Conservation (phyloP, 2,113 vertebrate species). For the Oreochromis aureus region DNA sequence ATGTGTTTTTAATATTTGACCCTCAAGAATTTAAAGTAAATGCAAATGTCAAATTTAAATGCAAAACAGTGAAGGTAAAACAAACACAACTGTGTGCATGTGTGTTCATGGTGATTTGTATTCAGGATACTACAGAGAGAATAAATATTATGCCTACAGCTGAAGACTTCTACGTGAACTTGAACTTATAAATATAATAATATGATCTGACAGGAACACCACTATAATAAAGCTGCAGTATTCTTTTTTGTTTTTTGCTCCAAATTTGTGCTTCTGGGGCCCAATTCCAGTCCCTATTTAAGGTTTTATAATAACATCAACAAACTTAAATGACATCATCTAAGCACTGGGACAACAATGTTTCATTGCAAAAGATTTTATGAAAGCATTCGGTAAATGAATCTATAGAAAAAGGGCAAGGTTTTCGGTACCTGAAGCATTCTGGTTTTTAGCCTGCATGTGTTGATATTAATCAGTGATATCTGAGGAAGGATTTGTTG, state of each 20-base stretch:
- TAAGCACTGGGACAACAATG: background rate
- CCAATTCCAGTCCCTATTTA: background rate
- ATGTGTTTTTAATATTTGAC: background rate
- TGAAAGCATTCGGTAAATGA: background rate
- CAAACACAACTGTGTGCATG: background rate
- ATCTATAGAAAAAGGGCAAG: background rate
- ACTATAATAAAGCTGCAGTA: background rate
- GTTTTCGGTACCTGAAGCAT: background rate
- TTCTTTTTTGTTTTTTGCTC: background rate
- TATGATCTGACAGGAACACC: background rate
- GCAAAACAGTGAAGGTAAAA: background rate
- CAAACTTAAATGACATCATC: background rate
- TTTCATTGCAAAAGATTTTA: background rate
- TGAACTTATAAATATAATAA: background rate
- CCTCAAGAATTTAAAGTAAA: background rate
- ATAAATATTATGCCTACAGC: background rate
- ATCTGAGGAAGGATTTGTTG: background rate
- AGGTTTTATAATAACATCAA: background rate
- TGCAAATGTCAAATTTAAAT: background rate
- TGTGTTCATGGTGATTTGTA: background rate
- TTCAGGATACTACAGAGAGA: background rate
- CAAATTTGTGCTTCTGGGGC: background rate
- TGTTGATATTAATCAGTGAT: background rate
- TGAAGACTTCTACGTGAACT: background rate
- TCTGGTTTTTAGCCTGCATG: background rate